Conservation (phyloP, 2,113 vertebrate species). For the Fregata magnificens region DNA sequence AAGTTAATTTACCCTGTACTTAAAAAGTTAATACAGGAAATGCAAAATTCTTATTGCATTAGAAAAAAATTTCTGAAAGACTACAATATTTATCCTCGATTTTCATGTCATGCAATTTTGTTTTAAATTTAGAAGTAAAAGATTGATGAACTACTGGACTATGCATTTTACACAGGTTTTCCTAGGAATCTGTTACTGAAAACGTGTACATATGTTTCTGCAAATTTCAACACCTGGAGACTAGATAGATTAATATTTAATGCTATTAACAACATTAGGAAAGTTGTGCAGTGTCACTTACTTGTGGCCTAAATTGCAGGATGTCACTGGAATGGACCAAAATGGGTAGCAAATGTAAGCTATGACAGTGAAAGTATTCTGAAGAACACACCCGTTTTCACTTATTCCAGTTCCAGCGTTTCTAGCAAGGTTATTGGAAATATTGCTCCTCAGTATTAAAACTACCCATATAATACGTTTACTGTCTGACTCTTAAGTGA, state of each 20-base stretch:
- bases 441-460: not conserved
- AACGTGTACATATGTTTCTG: not conserved
- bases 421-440: not conserved
- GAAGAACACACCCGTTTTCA: not conserved
- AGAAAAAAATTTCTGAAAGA: not conserved
- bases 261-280: slow-evolving; percentile 11
- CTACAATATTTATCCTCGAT: not conserved
- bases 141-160: not conserved
- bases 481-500: not conserved
- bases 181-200: not conserved
- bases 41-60: not conserved
- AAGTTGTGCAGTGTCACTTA: not conserved
- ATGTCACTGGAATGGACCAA: not conserved
- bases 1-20: not conserved
- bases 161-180: not conserved
- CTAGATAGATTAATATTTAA: not conserved
- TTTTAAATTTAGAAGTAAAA: not conserved
- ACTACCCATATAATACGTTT: not conserved
- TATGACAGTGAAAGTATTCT: not conserved
- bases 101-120: not conserved
- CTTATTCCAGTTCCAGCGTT: not conserved
- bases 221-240: not conserved
- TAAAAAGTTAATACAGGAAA: slow-evolving; percentile 6
- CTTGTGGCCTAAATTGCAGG: not conserved
- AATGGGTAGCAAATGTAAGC: slow-evolving; percentile 26